These are phyloP conservation scores for Halichoeres trimaculatus DNA, from an alignment of 2,113 vertebrate genomes.

Conservation along the genomic window DNA sequence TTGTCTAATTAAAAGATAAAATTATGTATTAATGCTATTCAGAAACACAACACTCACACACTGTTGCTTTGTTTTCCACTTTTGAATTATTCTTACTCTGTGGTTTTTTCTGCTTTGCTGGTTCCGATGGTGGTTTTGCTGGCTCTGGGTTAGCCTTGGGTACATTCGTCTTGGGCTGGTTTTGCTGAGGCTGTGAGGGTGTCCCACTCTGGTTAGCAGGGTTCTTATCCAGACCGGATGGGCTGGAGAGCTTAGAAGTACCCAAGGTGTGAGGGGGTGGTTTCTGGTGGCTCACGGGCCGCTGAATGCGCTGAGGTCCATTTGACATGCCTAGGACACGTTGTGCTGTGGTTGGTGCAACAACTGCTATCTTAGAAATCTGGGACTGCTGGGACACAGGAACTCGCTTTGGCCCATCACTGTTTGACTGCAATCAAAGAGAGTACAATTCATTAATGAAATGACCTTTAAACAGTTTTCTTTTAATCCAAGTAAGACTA, in stretches of 20 bases:
- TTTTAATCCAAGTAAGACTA: neutral
- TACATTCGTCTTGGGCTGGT: conserved; percentile 25
- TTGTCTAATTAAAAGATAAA: conserved; percentile 53
- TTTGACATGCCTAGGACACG: conserved; percentile 84
- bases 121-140: conserved; percentile 32
- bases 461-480: neutral
- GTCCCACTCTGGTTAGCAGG: conserved; percentile 43
- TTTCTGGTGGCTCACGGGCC: conserved; percentile 73
- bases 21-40: neutral
- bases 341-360: conserved; percentile 73
- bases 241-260: conserved; percentile 21
- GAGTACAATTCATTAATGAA: neutral
- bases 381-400: conserved; percentile 83
- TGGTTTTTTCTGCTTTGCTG: conserved; percentile 71
- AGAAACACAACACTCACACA: neutral
- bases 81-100: conserved; percentile 59
- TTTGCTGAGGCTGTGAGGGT: conserved; percentile 45
- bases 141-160: conserved; percentile 62
- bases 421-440: conserved; percentile 70
- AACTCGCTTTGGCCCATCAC: conserved; percentile 85
- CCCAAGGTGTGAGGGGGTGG: conserved; percentile 39
- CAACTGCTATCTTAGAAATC: conserved; percentile 54
- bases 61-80: neutral
- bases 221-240: conserved; percentile 69
- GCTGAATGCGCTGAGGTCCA: conserved; percentile 83